A percentile compares a stretch with the other conserved stretches of the same genome.
phyloP scores from a whole-genome alignment of 2,888 invertebrate species.

The Hyposoter dolosus region DNA sequence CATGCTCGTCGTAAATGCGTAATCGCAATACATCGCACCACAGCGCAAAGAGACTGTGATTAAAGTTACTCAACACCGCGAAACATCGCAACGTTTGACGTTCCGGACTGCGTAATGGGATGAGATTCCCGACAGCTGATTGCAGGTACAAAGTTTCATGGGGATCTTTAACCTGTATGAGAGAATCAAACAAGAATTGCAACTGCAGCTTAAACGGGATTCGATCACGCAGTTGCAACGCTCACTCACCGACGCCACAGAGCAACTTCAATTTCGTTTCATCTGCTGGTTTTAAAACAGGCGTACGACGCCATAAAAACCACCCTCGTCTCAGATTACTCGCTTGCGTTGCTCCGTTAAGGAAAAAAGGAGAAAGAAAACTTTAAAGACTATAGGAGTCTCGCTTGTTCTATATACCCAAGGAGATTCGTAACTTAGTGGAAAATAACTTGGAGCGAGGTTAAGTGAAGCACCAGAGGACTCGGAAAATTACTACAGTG shows the following conservation, averaged over 20 bases:
- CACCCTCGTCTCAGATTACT: slow-evolving; percentile 1
- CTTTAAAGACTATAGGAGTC: not conserved
- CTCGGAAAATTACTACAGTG: not conserved
- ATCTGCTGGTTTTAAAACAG: slow-evolving; percentile 1
- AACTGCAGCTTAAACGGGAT: slow-evolving; percentile 2
- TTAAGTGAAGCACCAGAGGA: slow-evolving; percentile 7
- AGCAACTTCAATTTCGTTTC: slow-evolving; percentile 28
- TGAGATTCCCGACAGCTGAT: not conserved
- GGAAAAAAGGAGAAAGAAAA: not conserved
- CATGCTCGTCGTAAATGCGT: not conserved
- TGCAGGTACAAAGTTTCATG: not conserved
- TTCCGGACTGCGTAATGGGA: not conserved
- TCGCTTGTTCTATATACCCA: not conserved
- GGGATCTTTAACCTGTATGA: not conserved
- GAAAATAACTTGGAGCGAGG: slow-evolving; percentile 19
- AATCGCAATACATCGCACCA: not conserved
- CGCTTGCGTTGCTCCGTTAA: not conserved
- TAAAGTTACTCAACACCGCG: not conserved
- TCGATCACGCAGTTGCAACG: not conserved
- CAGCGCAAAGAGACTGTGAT: not conserved
- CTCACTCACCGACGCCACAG: not conserved
- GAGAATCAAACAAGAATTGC: not conserved
- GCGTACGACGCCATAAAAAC: slow-evolving; percentile 3
- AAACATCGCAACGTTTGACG: not conserved
- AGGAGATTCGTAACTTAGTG: not conserved